Conservation (phyloP, 2,888 invertebrate genomes). For the Vannuccia rotundouncinata region DNA sequence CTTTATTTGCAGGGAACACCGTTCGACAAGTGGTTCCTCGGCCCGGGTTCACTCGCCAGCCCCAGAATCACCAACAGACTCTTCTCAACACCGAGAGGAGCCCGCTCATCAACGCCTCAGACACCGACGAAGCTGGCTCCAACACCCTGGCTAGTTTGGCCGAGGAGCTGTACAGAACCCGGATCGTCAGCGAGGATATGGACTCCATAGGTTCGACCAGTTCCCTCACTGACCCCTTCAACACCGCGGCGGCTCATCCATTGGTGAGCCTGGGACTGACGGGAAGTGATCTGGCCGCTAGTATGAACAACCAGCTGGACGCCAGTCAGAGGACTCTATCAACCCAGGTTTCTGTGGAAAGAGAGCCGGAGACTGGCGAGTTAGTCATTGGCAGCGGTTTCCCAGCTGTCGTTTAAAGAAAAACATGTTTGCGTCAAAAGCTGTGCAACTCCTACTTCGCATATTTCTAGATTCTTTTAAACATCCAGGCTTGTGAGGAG, state of each 20-base stretch:
- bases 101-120: conserved; percentile 1
- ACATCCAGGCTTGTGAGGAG: too few species aligned
- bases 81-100: not conserved
- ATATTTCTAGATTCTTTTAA: too few species aligned
- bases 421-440: too few species aligned
- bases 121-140: not conserved
- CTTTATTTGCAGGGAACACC: not conserved
- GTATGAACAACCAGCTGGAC: conserved; percentile 17
- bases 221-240: not conserved
- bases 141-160: not conserved
- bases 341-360: not conserved
- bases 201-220: not conserved
- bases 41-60: not conserved
- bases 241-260: not conserved
- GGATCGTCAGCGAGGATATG: not conserved
- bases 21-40: not conserved
- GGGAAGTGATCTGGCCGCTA: not conserved
- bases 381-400: not conserved
- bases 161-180: not conserved
- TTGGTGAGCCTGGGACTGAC: not conserved
- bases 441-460: too few species aligned
- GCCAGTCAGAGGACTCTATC: not conserved
- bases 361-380: not conserved
- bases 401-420: not conserved
- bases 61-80: not conserved